A percentile compares a stretch with the other conserved stretches of the same genome.
Conservation (phyloP, 64 coral and sea anemone species). For the Pocillopora verrucosa region DNA sequence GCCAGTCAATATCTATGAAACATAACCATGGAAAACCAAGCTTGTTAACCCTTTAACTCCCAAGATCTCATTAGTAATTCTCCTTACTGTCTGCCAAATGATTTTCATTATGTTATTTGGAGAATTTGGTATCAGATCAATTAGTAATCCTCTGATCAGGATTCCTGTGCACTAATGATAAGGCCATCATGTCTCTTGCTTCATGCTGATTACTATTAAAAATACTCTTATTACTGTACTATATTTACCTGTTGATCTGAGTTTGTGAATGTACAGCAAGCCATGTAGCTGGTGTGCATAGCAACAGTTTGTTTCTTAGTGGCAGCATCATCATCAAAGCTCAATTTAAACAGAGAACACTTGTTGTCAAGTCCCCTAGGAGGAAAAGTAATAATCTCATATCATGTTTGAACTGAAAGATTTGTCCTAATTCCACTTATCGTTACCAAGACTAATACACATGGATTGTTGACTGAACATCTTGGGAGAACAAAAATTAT, state of each 20-base stretch:
- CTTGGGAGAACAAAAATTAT: too few species aligned
- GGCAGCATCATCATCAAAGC: conserved; percentile 73
- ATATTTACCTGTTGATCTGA: conserved; percentile 87
- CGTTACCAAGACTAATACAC: too few species aligned
- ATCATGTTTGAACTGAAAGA: neutral
- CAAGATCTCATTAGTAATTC: too few species aligned
- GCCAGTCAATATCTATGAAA: conserved; percentile 71
- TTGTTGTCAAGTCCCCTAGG: conserved; percentile 89
- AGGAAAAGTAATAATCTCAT: neutral
- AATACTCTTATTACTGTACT: neutral
- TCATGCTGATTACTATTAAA: neutral
- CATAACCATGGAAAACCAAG: neutral
- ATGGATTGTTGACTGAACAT: too few species aligned
- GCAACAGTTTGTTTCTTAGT: conserved; percentile 91
- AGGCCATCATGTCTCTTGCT: too few species aligned
- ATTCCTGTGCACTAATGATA: too few species aligned
- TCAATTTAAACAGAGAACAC: conserved; percentile 83
- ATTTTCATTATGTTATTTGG: neutral
- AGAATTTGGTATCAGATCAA: neutral
- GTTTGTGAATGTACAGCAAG: conserved; percentile 79
- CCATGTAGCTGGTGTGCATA: conserved; percentile 92
- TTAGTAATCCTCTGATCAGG: neutral
- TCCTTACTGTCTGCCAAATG: neutral
- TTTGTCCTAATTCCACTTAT: too few species aligned
- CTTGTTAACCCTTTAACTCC: neutral